Percentiles rank a stretch among this genome's conserved stretches.
phyloP scores from a whole-genome alignment of 2,888 invertebrate genomes.

The Melinopterus prodromus region DNA sequence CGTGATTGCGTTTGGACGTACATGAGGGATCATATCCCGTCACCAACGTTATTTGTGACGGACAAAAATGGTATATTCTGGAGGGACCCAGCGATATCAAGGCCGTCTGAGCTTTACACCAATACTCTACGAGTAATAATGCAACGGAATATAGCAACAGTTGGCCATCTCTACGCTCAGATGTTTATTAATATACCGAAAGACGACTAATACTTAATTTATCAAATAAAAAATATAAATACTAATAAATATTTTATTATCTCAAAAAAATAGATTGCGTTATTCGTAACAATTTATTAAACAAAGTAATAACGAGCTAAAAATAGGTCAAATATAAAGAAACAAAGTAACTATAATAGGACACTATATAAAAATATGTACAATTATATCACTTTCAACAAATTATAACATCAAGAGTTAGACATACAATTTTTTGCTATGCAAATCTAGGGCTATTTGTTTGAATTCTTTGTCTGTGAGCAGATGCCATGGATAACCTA shows the following conservation, averaged over 20 bases:
- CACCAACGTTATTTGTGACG: constrained; percentile 79
- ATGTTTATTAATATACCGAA: constrained; percentile 67
- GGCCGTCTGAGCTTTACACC: constrained; percentile 78
- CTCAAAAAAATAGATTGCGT: not conserved
- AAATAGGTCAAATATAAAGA: no score
- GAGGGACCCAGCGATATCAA: constrained; percentile 77
- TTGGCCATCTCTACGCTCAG: constrained; percentile 80
- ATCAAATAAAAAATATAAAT: not conserved
- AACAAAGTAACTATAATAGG: not conserved
- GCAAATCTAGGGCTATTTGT: constrained; percentile 58
- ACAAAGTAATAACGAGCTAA: not conserved
- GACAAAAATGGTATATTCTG: constrained; percentile 76
- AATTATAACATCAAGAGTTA: not conserved
- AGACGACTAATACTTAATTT: constrained; percentile 21
- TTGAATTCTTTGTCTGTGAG: constrained; percentile 72
- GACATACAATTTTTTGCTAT: constrained; percentile 40
- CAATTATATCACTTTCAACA: not conserved
- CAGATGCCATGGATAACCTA: constrained; percentile 74
- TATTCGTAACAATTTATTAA: not conserved
- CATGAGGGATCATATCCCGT: constrained; percentile 87
- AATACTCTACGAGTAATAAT: constrained; percentile 82
- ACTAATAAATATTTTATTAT: not conserved
- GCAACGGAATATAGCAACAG: constrained; percentile 78
- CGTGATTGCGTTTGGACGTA: constrained; percentile 91
- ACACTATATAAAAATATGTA: not conserved